Evolutionary conservation across 2,888 invertebrate species (phyloP).

Genomic region (Amiota minor): DNA sequence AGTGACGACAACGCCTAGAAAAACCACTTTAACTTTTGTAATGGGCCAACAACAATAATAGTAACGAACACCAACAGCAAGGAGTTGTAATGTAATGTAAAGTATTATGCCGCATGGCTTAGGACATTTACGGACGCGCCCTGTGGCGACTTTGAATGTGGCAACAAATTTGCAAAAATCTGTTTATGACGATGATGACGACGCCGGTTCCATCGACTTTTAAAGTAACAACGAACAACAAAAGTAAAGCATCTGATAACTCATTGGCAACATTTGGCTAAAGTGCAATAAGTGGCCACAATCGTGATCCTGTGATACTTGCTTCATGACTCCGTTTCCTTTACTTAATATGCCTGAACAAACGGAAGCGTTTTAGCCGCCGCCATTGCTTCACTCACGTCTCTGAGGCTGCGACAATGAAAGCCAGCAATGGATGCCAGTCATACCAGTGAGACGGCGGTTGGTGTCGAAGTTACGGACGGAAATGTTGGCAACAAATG

Average conservation of each 20-base stretch:
- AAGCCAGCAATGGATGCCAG: background rate
- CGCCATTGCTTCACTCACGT: slow-evolving; percentile 10
- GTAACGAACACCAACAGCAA: slow-evolving; percentile 6
- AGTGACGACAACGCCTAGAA: background rate
- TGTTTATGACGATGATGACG: slow-evolving; percentile 28
- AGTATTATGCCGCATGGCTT: slow-evolving; percentile 23
- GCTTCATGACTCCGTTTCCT: background rate
- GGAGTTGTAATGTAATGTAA: background rate
- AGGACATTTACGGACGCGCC: slow-evolving; percentile 34
- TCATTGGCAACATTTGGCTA: slow-evolving; percentile 30
- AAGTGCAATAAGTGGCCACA: slow-evolving; percentile 25
- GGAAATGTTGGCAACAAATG: slow-evolving; percentile 47
- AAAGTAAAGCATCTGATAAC: slow-evolving; percentile 27
- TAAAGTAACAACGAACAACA: background rate
- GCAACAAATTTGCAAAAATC: slow-evolving; percentile 42
- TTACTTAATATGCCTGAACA: too few species aligned
- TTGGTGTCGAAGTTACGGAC: slow-evolving; percentile 34
- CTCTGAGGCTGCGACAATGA: background rate
- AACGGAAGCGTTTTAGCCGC: background rate
- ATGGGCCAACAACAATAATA: slow-evolving; percentile 12
- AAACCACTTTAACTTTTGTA: slow-evolving; percentile 36
- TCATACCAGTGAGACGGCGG: background rate
- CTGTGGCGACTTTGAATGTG: slow-evolving; percentile 9
- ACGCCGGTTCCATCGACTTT: slow-evolving; percentile 16
- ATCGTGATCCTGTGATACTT: background rate